phyloP scores from a whole-genome alignment of 2,113 vertebrate genomes.

The Zapus hudsonius region DNA sequence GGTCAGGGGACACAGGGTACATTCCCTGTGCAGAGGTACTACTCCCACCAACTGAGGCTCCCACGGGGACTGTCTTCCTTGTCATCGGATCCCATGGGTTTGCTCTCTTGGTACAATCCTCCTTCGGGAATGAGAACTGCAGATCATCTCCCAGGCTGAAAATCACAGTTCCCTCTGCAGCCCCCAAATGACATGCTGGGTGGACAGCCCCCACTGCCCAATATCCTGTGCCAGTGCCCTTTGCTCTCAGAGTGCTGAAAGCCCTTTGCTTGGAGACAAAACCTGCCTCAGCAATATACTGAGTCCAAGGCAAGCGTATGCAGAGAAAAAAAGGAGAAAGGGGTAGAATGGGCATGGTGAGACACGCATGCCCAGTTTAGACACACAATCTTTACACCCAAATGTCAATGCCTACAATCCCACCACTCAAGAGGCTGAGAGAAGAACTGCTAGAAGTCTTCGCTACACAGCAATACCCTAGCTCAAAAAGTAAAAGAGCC shows the following conservation, averaged over 20 bases:
- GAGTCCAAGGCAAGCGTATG: neutral
- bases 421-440: neutral
- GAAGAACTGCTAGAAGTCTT: neutral
- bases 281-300: neutral
- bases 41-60: neutral
- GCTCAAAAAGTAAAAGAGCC: neutral
- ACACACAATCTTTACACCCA: too few relatives aligned
- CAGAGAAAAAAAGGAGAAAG: neutral
- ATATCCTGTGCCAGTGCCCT: rapidly evolving
- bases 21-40: too few relatives aligned
- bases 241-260: neutral
- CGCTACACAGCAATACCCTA: neutral
- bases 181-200: neutral
- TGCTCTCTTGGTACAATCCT: neutral
- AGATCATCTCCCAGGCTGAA: neutral
- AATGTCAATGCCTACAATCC: neutral
- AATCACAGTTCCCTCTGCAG: neutral
- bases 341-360: too few relatives aligned
- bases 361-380: too few relatives aligned
- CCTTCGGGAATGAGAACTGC: neutral
- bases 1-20: neutral
- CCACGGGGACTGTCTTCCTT: neutral
- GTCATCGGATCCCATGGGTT: neutral
- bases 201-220: neutral
- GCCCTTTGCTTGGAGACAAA: neutral